Evolutionary conservation across 2,888 invertebrate genomes (phyloP).

Genomic region (Spisula solida): DNA sequence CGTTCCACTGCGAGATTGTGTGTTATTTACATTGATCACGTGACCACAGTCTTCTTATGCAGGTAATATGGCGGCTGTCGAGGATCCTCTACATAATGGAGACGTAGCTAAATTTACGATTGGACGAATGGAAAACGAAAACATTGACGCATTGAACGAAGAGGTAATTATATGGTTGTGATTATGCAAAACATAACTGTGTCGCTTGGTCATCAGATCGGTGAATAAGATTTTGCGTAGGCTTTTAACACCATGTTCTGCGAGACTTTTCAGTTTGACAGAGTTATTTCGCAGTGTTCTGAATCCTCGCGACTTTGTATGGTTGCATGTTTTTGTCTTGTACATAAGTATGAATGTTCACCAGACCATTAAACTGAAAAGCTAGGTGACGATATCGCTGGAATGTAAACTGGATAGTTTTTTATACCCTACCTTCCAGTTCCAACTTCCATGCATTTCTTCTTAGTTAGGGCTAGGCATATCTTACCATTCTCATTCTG

Average conservation of each 20-base stretch:
- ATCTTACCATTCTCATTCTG: too few relatives aligned
- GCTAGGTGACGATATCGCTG: too few relatives aligned
- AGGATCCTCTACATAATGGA: slow-evolving; percentile 81
- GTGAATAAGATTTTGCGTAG: background rate
- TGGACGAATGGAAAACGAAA: slow-evolving; percentile 79
- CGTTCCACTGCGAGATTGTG: slow-evolving; percentile 71
- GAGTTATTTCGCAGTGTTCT: background rate
- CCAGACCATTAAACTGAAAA: too few relatives aligned
- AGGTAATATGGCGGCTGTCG: slow-evolving; percentile 85
- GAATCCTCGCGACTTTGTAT: background rate
- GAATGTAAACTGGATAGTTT: too few relatives aligned
- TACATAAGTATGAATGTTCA: background rate
- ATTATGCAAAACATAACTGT: slow-evolving; percentile 11
- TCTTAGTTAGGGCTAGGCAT: too few relatives aligned
- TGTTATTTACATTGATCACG: slow-evolving; percentile 84
- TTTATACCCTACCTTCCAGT: too few relatives aligned
- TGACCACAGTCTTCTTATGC: slow-evolving; percentile 81
- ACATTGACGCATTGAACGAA: slow-evolving; percentile 79
- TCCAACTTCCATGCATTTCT: too few relatives aligned
- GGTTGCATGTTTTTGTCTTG: background rate
- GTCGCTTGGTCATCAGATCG: background rate
- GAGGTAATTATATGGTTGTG: slow-evolving; percentile 74
- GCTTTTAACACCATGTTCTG: background rate
- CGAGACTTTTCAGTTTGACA: background rate
- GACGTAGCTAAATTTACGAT: slow-evolving; percentile 81